Percentiles rank a stretch among this genome's conserved stretches.
phyloP scores from a whole-genome alignment of 2,113 vertebrate genomes.

The Eurypyga helias region DNA sequence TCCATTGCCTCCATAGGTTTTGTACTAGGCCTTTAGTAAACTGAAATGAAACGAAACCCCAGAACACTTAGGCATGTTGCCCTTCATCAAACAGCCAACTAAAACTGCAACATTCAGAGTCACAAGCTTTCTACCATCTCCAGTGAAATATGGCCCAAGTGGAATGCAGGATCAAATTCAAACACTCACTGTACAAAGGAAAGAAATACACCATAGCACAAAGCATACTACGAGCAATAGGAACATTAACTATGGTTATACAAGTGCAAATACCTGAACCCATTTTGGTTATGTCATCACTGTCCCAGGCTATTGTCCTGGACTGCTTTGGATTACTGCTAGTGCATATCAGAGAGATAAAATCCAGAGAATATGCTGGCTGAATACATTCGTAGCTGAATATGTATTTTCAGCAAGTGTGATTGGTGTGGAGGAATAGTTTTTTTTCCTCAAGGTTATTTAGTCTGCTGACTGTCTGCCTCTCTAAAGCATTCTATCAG shows the following conservation, averaged over 20 bases:
- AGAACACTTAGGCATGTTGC: neutral
- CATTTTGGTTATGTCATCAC: neutral
- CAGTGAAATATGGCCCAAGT: neutral
- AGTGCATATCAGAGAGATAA: neutral
- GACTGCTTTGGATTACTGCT: neutral
- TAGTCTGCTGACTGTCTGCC: neutral
- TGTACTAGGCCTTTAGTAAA: slow-evolving; percentile 10
- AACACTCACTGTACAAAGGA: neutral
- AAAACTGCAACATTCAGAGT: neutral
- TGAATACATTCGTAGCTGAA: neutral
- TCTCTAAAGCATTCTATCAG: neutral
- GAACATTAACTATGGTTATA: neutral
- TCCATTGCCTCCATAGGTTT: neutral
- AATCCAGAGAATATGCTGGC: neutral
- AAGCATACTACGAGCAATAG: neutral
- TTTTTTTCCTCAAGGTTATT: neutral
- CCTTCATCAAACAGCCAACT: slow-evolving; percentile 30
- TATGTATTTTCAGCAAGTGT: neutral
- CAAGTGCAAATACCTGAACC: neutral
- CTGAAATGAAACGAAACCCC: slow-evolving; percentile 29
- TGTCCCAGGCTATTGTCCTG: neutral
- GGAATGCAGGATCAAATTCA: neutral
- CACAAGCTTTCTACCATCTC: neutral
- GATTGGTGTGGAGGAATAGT: neutral
- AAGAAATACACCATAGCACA: neutral